These are phyloP conservation scores for Drosophila anomelani DNA, from an alignment of 2,888 invertebrate species.

Conservation along the genomic window DNA sequence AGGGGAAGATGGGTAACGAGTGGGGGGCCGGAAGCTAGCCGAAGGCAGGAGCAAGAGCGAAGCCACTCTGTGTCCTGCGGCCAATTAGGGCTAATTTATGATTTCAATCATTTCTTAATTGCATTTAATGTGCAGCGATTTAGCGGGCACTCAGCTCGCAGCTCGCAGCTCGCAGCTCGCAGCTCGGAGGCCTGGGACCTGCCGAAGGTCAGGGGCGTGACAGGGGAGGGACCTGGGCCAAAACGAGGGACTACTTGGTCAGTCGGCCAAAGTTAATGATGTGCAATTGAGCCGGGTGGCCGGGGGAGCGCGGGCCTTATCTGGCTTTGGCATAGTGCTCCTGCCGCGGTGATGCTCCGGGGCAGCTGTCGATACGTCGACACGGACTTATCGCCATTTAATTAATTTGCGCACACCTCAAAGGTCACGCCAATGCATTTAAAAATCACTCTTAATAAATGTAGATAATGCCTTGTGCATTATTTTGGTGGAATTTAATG, in stretches of 20 bases:
- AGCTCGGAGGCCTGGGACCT: background rate
- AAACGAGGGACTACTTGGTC: constrained; percentile 61
- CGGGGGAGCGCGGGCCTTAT: constrained; percentile 11
- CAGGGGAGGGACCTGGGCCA: background rate
- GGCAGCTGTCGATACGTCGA: constrained; percentile 46
- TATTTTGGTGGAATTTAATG: background rate
- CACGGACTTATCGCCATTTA: constrained; percentile 62
- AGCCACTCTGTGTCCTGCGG: constrained; percentile 54
- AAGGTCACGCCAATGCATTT: constrained; percentile 50
- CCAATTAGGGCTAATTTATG: constrained; percentile 78
- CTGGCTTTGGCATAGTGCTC: constrained; percentile 14
- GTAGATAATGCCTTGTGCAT: background rate
- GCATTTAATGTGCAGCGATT: constrained; percentile 78
- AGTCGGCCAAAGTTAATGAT: constrained; percentile 76
- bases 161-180: background rate
- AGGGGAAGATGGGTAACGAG: background rate
- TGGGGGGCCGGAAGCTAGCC: background rate
- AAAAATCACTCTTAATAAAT: background rate
- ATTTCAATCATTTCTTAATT: constrained; percentile 79
- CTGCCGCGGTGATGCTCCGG: constrained; percentile 1
- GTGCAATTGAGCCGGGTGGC: constrained; percentile 36
- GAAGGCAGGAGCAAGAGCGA: constrained; percentile 9
- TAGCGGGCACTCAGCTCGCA: constrained; percentile 41
- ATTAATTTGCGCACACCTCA: constrained; percentile 64
- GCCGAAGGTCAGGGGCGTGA: constrained; percentile 5